Evolutionary conservation across 2,113 vertebrate genomes (phyloP).

Genomic region (Vidua chalybeata): DNA sequence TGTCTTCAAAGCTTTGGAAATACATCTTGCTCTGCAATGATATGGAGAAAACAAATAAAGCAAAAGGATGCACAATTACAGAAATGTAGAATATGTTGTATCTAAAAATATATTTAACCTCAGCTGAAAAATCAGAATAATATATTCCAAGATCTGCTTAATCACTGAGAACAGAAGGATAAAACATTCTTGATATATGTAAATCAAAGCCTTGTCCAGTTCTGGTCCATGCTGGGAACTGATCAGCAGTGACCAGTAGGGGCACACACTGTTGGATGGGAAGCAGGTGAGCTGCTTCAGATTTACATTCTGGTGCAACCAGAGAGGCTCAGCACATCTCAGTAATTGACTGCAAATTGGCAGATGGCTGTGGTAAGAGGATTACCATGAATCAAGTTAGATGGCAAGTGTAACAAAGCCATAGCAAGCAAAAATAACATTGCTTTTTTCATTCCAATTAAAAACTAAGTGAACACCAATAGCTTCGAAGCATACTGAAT

Average conservation of each 20-base stretch:
- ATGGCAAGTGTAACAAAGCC: slow-evolving; percentile 20
- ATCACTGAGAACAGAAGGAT: not conserved
- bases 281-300: not conserved
- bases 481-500: not conserved
- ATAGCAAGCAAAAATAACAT: not conserved
- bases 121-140: not conserved
- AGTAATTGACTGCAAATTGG: slow-evolving; percentile 3
- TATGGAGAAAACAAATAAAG: not conserved
- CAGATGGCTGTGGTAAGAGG: slow-evolving; percentile 22
- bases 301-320: not conserved
- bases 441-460: not conserved
- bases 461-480: not conserved
- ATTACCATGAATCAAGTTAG: slow-evolving; percentile 13
- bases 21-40: not conserved
- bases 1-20: not conserved
- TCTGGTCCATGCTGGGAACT: not conserved
- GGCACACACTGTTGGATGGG: not conserved
- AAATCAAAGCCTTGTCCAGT: not conserved
- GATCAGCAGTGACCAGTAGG: not conserved
- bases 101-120: not conserved
- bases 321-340: not conserved
- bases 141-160: not conserved
- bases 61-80: not conserved
- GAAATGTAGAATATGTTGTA: not conserved
- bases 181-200: not conserved